Evolutionary conservation across 2,888 invertebrate species (phyloP), one percentile per base, ranked within the genome.

Genomic region (Drosophila maculinotata): DNA sequence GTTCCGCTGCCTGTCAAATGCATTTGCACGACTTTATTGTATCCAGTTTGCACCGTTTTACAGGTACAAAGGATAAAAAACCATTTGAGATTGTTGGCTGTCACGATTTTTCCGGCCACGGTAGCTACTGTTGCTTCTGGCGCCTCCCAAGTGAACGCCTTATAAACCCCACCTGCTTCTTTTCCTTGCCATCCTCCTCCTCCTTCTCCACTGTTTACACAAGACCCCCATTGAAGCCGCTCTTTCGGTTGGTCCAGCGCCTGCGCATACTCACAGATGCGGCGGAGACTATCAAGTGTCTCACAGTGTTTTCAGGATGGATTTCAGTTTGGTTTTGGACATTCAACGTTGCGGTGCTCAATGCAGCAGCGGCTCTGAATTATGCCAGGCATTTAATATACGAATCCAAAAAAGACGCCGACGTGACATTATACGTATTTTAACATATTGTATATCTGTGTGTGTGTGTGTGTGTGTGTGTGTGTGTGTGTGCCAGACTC

Each of bases 321-420:
- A n/a, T 33, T 65, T 76, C 69, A 78, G 80, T 79, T 66, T 48
- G 73, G 20, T 58, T 72, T 64, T 45, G 63, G 58, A 44, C 63
- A 48, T 45, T 69, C 69, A 64, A 41, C 59, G 48, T 65, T 58
- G 69, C 38, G 80, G 63, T 64, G 49, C 23, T 25, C 3, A 17
- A 8, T 31, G 42, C 20, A 12, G 7, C 3, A 6, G 8, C 28
- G n/a, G 7, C 8, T 14, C 17, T 17, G 17, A 17, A 7, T 15
- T 28, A n/a, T n/a, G 15, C 4, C 26, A 31, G 15, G 14, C 25
- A 28, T 7, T 41, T 14, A 48, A 20, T 35, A 15, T 14, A 31
- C 23, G 14, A 30, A 17, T 10, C n/a, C 30, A 30, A 53, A 67
- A n/a, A 63, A 63, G 39, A 56, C 68, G 76, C 33, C 42, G 26